Conservation (phyloP, 2,888 invertebrate species). For the Amphimallon solstitiale region DNA sequence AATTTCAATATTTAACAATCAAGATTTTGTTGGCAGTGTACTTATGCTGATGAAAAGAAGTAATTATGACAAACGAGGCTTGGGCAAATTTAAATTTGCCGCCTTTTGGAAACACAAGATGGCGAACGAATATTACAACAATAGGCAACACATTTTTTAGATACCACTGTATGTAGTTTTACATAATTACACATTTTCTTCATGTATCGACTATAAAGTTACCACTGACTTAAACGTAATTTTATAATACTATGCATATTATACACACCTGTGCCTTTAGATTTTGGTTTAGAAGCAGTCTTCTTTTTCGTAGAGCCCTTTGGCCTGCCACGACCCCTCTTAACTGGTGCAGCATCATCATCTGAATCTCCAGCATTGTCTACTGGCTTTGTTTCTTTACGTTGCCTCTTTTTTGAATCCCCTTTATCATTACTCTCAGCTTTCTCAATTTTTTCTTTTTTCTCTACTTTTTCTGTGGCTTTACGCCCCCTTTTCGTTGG, state of each 20-base stretch:
- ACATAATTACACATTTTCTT: no score
- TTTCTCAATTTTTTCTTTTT: conserved; percentile 44
- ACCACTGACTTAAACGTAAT: no score
- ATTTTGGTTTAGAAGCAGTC: conserved; percentile 59
- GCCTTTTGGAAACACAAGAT: neutral
- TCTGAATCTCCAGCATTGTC: conserved; percentile 47
- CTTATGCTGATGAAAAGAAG: no score
- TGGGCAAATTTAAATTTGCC: neutral
- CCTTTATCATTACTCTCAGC: conserved; percentile 45
- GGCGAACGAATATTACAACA: neutral
- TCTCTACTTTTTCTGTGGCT: conserved; percentile 44
- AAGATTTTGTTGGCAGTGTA: no score
- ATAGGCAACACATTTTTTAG: neutral
- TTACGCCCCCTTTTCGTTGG: conserved; percentile 66
- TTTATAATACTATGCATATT: no score
- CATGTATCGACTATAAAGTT: no score
- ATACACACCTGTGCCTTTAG: conserved; percentile 51
- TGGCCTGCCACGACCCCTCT: conserved; percentile 68
- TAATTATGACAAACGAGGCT: no score
- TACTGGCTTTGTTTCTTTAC: conserved; percentile 45
- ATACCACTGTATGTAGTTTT: neutral
- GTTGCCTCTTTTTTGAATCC: conserved; percentile 44
- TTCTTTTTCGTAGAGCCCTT: conserved; percentile 67
- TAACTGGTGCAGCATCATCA: conserved; percentile 61
- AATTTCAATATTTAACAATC: no score